These are phyloP conservation scores for Chymomyza fuscimana DNA, from an alignment of 2,888 invertebrate genomes.

Conservation along the genomic window DNA sequence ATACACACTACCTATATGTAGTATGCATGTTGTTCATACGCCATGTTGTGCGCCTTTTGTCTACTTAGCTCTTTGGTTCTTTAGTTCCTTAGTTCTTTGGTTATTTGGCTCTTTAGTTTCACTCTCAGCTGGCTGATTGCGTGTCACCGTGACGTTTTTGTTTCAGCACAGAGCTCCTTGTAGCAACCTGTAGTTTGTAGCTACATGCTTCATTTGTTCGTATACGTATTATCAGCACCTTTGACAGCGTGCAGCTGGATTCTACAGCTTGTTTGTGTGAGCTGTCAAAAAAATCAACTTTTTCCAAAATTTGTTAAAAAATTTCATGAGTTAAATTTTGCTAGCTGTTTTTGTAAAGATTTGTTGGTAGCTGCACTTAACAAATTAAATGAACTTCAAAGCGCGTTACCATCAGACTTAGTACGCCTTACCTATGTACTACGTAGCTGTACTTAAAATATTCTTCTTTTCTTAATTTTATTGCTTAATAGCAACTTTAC, in stretches of 20 bases:
- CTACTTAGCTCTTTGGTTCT: constrained; percentile 10
- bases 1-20: not conserved
- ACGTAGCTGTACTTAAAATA: not conserved
- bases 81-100: constrained; percentile 35
- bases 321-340: not conserved
- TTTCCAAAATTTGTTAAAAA: constrained; percentile 15
- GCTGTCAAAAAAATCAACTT: constrained; percentile 2
- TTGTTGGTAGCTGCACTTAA: not conserved
- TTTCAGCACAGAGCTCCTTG: not conserved
- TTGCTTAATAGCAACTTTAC: not conserved
- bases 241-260: constrained; percentile 11
- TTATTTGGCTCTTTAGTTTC: constrained; percentile 39
- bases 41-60: not conserved
- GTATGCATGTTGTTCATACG: not conserved
- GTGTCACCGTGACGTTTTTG: constrained; percentile 53
- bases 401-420: not conserved
- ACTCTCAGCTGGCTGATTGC: constrained; percentile 66
- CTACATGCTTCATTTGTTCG: not conserved
- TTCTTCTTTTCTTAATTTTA: not conserved
- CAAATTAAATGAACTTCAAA: not conserved
- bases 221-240: constrained; percentile 26
- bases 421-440: not conserved
- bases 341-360: not conserved
- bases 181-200: constrained; percentile 9
- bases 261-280: constrained; percentile 16